Evolutionary conservation across 2,888 invertebrate species (phyloP), one percentile per base, ranked within the genome.

Genomic region (Meteorus cinctellus): DNA sequence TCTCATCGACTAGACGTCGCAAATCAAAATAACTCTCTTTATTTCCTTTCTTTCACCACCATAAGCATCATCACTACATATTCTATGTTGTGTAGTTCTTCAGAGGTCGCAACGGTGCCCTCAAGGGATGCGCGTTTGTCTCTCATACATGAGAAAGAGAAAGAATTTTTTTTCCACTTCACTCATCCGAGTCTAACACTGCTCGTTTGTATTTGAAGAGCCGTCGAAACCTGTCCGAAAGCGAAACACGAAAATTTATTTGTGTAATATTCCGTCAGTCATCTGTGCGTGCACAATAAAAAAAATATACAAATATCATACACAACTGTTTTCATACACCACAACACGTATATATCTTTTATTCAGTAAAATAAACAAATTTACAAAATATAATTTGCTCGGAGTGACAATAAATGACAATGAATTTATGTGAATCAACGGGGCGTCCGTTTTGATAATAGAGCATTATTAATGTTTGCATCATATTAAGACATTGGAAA

Each of bases 1-100:
- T 82, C 78, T 68, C 78, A 77, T 78, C 80, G 80, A 74, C 75
- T 79, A 80, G 80, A 82, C 79, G 78, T 82, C 79, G 81, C 81
- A 83, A 82, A 82, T 81, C 81, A 81, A 82, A 73, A 74, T 72
- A 75, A 31, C 34, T 31, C 60, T 70, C 48, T 67, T 45, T 36
- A 19, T 29, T 55, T 59, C 12, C 48, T 41, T 16, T 48, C 69
- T 59, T n/a, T n/a, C 27, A 29, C 27, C 31, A n/a, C 69, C 29
- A 29, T 27, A 16, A 10, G 27, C 12, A 31, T 27, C 16, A 31
- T 41, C 41, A 41, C 41, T 34, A 63, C 29, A 29, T 63, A 34
- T 31, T 63, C 12, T 63, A 63, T 60, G 12, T 24, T 27, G 12
- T 48, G n/a, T 27, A n/a, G 34, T 68, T 27, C 8, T 24, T 31